Evolutionary conservation across 1,140 invertebrate genomes (phyloP).

Genomic region (Vollenhovia emeryi): DNA sequence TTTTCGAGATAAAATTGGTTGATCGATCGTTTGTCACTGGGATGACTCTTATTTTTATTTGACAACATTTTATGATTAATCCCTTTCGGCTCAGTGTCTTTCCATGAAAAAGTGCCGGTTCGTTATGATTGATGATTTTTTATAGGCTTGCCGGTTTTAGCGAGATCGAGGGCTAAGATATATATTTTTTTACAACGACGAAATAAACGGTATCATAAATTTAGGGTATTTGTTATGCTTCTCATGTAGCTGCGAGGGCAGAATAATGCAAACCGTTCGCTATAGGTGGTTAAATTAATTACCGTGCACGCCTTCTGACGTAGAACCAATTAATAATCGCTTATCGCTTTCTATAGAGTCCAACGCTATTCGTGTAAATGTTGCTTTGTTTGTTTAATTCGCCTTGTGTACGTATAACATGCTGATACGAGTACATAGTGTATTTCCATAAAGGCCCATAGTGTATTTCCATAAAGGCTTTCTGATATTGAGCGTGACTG

Average conservation of each 20-base stretch:
- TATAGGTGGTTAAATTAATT: slow-evolving; percentile 49
- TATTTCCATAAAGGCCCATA: slow-evolving; percentile 17
- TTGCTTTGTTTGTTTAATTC: slow-evolving; percentile 48
- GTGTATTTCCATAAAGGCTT: no score
- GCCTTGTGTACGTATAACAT: slow-evolving; percentile 42
- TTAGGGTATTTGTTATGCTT: background rate
- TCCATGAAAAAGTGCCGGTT: slow-evolving; percentile 3
- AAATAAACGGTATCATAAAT: slow-evolving; percentile 39
- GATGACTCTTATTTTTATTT: slow-evolving; percentile 31
- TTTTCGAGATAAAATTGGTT: background rate
- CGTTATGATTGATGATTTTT: slow-evolving; percentile 29
- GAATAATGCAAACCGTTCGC: slow-evolving; percentile 25
- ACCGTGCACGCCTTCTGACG: slow-evolving; percentile 24
- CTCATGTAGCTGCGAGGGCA: background rate
- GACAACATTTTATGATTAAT: slow-evolving; percentile 20
- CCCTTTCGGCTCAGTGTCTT: slow-evolving; percentile 2
- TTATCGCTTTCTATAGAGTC: slow-evolving; percentile 47
- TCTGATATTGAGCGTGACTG: slow-evolving; percentile 8
- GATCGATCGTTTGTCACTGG: slow-evolving; percentile 8
- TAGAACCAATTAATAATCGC: slow-evolving; percentile 49
- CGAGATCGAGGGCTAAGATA: background rate
- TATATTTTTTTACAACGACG: background rate
- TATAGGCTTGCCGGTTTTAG: slow-evolving; percentile 14
- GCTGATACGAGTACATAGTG: slow-evolving; percentile 20
- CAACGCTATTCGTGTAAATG: slow-evolving; percentile 38